A percentile compares a stretch with the other conserved stretches of the same genome.
Evolutionary conservation across 2,113 vertebrate genomes (phyloP).

Genomic region (Brevimyrus niger): DNA sequence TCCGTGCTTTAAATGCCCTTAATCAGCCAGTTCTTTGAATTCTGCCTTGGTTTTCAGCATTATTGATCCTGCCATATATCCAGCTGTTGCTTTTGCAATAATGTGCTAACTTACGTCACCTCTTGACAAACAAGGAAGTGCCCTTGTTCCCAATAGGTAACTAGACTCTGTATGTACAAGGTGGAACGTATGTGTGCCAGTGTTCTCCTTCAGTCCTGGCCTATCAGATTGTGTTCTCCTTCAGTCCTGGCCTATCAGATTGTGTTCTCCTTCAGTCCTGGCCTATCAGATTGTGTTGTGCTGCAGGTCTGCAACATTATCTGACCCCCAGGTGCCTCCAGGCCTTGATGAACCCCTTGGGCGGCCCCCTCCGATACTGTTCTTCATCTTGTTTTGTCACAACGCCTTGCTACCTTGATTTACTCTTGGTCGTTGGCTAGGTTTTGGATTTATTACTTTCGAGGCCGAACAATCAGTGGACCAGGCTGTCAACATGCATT

Average conservation of each 20-base stretch:
- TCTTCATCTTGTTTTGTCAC: slow-evolving; percentile 99
- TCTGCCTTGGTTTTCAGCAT: background rate
- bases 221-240: slow-evolving; percentile 40
- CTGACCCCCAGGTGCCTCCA: slow-evolving; percentile 76
- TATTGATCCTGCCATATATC: background rate
- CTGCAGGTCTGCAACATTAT: slow-evolving; percentile 58
- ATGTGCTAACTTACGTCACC: background rate
- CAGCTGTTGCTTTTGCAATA: background rate
- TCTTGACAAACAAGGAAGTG: background rate
- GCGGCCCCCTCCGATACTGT: slow-evolving; percentile 93
- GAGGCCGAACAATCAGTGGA: slow-evolving; percentile 99
- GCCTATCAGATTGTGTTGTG: slow-evolving; percentile 46
- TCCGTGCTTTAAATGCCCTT: background rate
- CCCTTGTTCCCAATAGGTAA: background rate
- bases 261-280: slow-evolving; percentile 36
- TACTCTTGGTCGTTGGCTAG: slow-evolving; percentile 99
- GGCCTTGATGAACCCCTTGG: slow-evolving; percentile 76
- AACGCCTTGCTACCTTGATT: slow-evolving; percentile 99
- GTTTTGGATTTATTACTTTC: slow-evolving; percentile 99
- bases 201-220: slow-evolving; percentile 39
- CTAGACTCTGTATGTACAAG: background rate
- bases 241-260: slow-evolving; percentile 40
- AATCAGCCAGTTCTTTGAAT: background rate
- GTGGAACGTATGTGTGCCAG: slow-evolving; percentile 9
- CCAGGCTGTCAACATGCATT: slow-evolving; percentile 99